Conservation (phyloP, 2,888 invertebrate genomes). For the Sycophila texana region DNA sequence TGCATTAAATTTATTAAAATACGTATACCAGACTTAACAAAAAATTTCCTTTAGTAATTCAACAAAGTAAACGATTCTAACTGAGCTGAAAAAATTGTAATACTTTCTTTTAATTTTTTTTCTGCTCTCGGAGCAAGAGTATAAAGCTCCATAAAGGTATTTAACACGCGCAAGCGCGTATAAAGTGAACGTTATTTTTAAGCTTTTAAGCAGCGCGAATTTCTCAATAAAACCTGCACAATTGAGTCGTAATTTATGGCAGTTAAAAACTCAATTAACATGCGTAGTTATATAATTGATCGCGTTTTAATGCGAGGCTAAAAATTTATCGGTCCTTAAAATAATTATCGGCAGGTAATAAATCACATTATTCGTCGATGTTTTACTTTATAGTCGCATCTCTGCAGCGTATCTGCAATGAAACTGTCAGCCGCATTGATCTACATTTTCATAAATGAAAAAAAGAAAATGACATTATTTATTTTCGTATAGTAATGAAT, state of each 20-base stretch:
- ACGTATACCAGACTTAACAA: not conserved
- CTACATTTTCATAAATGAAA: too few species aligned
- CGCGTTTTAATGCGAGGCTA: not conserved
- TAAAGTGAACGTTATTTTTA: constrained; percentile 33
- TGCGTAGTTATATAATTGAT: not conserved
- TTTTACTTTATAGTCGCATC: too few species aligned
- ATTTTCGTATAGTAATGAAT: too few species aligned
- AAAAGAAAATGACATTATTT: too few species aligned
- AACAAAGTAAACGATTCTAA: constrained; percentile 16
- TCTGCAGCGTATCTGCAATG: too few species aligned
- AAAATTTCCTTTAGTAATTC: not conserved
- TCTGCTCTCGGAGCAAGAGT: constrained; percentile 5
- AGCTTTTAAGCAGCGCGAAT: constrained; percentile 11
- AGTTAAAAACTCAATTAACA: not conserved
- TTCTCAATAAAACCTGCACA: constrained; percentile 17
- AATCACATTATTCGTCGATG: too few species aligned
- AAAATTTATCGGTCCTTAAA: too few species aligned
- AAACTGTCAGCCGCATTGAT: too few species aligned
- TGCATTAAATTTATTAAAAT: too few species aligned
- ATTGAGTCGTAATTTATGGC: constrained; percentile 12
- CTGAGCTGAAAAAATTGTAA: constrained; percentile 33
- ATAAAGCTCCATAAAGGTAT: constrained; percentile 27
- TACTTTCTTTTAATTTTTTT: constrained; percentile 2
- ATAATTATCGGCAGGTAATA: too few species aligned
- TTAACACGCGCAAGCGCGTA: constrained; percentile 17